Percentiles rank a stretch among this genome's conserved stretches.
These are phyloP conservation scores for Xanthia icteritia DNA, from an alignment of 2,888 invertebrate species.

Conservation along the genomic window DNA sequence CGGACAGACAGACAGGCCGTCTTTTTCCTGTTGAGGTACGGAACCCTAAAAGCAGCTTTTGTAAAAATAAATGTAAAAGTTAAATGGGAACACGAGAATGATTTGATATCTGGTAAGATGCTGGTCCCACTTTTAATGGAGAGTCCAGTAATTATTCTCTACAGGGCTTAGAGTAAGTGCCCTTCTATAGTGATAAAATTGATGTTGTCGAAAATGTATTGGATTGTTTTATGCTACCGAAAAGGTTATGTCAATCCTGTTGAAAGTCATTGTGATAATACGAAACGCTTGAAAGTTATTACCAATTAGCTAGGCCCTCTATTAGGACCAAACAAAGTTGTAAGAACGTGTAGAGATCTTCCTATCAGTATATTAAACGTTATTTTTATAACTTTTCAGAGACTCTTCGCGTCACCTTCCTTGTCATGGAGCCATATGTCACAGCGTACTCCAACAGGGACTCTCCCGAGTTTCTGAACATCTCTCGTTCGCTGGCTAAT, in stretches of 20 bases:
- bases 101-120: too few species aligned
- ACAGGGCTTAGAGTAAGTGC: too few species aligned
- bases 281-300: not conserved
- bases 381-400: conserved; percentile 75
- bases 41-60: not conserved
- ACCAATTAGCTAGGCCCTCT: not conserved
- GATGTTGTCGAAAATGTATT: not conserved
- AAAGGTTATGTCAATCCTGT: not conserved
- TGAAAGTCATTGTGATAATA: not conserved
- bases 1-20: too few species aligned
- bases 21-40: too few species aligned
- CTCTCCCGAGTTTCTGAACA: conserved; percentile 90
- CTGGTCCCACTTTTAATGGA: not conserved
- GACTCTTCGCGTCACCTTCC: conserved; percentile 88
- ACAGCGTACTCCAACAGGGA: conserved; percentile 90
- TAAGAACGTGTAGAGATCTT: not conserved
- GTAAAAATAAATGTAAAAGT: not conserved
- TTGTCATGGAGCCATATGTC: conserved; percentile 91
- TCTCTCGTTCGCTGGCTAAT: conserved; percentile 90
- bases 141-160: not conserved
- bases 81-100: not conserved
- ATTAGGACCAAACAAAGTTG: not conserved
- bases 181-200: not conserved
- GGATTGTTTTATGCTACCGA: not conserved
- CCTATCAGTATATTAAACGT: not conserved